Base-by-base conservation (phyloP, 2,113 vertebrate genomes). In the Notarius quadriscutis region DNA sequence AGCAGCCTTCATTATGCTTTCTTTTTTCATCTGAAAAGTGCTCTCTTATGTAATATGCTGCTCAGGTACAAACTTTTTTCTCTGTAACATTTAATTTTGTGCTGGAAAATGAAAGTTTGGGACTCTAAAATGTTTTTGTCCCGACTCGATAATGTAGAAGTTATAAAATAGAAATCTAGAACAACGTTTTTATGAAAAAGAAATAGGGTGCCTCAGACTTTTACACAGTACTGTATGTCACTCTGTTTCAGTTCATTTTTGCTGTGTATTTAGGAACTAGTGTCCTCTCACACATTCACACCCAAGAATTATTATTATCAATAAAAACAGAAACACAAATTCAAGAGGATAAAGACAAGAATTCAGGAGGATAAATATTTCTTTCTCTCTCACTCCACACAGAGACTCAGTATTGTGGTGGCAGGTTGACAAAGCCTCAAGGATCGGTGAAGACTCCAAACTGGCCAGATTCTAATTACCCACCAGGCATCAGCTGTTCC, bases 351-450 rank as follows among this genome's bases (percentile, higher is more conserved):
- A 53, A n/a, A 17, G 34, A 41, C 34, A 41, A 41, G 34, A 77
- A 77, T 77, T 25, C 48, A 12, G 9, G 0, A 74, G 0, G 17
- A n/a, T 15, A 53, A n/a, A 17, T 85, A 78, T 85, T 27, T 85
- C 80, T 85, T 88, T 86, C 75, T 88, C 88, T 86, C 72, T 88
- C 88, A 87, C 89, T 89, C 48, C 89, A 87, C 81, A 78, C 90
- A 98, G 97, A 98, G 86, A 94, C 96, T 91, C 96, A 97, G 92
- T 96, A 97, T 92, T 98, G 97, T 82, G 97, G 97, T 84, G 97
- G 97, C 41, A 95, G 96, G 55, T 91, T 98, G 86, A 97, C 95
- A 81, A 97, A 97, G 92, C 51, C 91, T 0, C 95, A 97, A 83
- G 97, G 97, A 27, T 96, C 95, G 0, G 90, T 98, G 89, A 96